Evolutionary conservation across 2,888 invertebrate genomes (phyloP), one percentile per base, ranked within the genome.

Genomic region (Eristalis tenax): DNA sequence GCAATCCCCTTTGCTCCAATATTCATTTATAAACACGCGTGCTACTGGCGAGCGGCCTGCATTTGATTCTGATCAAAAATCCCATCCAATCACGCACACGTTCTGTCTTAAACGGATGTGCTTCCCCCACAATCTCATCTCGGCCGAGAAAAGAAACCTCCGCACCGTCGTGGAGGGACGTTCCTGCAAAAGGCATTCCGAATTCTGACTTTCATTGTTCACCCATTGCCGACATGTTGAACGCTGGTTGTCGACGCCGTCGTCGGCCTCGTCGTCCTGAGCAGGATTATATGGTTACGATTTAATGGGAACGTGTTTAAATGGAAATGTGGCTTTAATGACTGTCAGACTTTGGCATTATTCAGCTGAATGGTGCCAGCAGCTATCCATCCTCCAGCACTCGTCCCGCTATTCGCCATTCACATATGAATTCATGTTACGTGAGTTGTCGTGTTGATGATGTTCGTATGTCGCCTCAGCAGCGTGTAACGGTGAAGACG

Each of bases 281-380:
- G 56, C 38, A 40, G 59, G 61, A 35, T 69, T 65, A 83, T 66
- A 83, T 79, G 83, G 83, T 79, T 83, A 83, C 71, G 87, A 87
- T 87, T 87, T 87, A 87, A 87, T 87, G 87, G 87, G 79, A 76
- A 79, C 87, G 87, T 87, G 87, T 87, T 83, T 79, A 87, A 87
- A 87, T 83, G 87, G 87, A 87, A 87, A 87, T 83, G 87, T 76
- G 83, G 79, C 83, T 83, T 83, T 87, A 87, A 87, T 87, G 87
- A 87, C 83, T 79, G 83, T 83, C 87, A 87, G 83, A 65, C 79
- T 78, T 75, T 75, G 78, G 70, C 79, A 79, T 87, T 83, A 87
- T 87, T 79, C 87, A 76, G 79, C 68, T 65, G 82, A 87, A 87
- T 79, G 75, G 71, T 79, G 83, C 63, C 83, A 77, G 75, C 65